phyloP scores from a whole-genome alignment of 2,888 invertebrate genomes.

The Neoaliturus tenellus region DNA sequence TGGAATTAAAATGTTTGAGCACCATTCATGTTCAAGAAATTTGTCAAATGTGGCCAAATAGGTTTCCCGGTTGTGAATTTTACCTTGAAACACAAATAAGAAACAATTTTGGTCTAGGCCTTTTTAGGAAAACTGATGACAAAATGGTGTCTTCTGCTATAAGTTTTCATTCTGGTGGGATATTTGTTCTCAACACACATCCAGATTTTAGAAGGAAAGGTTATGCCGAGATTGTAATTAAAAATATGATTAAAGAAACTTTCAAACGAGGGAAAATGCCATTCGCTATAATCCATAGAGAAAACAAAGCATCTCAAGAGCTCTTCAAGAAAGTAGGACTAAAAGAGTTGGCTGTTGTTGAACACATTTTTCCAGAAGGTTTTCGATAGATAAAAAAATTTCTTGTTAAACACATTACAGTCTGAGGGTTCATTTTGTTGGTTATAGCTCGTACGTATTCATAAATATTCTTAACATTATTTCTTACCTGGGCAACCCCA shows the following conservation, averaged over 20 bases:
- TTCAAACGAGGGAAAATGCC: not conserved
- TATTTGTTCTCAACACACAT: not conserved
- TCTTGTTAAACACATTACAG: not conserved
- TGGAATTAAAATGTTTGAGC: not conserved
- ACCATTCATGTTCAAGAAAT: not conserved
- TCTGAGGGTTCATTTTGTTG: not conserved
- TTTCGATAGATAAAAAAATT: not conserved
- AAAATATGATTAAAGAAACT: not conserved
- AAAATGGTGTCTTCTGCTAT: not conserved
- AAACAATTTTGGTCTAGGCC: not conserved
- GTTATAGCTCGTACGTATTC: too few relatives aligned
- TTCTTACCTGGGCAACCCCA: slow-evolving; percentile 12
- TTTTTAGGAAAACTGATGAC: slow-evolving; percentile 9
- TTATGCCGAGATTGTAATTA: not conserved
- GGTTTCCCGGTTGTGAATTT: not conserved
- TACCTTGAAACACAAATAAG: not conserved
- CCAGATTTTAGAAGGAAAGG: not conserved
- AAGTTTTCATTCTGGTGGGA: not conserved
- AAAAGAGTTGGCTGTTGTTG: not conserved
- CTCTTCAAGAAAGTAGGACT: not conserved
- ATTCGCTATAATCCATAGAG: not conserved
- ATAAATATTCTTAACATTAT: too few relatives aligned
- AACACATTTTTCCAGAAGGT: not conserved
- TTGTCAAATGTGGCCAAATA: not conserved
- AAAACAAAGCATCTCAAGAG: not conserved